Conservation (phyloP, 2,113 vertebrate species). For the Aldabrachelys gigantea region DNA sequence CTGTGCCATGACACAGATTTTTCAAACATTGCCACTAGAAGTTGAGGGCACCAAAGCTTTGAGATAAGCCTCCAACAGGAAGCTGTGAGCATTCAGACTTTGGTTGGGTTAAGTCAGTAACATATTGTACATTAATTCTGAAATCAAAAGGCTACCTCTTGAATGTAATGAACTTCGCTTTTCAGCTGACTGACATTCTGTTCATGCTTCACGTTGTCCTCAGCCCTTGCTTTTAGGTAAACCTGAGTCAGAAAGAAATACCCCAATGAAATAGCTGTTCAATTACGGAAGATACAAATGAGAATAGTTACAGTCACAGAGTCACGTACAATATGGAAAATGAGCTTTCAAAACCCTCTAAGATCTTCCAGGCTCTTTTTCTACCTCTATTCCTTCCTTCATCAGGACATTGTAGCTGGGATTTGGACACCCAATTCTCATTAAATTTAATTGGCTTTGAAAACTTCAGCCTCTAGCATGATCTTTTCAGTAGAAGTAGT, state of each 20-base stretch:
- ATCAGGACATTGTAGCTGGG: neutral
- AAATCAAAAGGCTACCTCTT: conserved; percentile 78
- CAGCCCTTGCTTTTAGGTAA: conserved; percentile 75
- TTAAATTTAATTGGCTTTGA: neutral
- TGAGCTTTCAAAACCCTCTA: accelerated
- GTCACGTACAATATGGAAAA: neutral
- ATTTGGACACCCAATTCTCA: neutral
- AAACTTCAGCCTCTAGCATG: neutral
- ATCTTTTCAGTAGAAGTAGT: neutral
- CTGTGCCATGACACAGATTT: neutral
- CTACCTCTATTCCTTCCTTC: neutral
- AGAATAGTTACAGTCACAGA: neutral
- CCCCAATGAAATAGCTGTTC: neutral
- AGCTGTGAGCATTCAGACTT: neutral
- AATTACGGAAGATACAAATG: neutral
- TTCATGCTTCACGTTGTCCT: conserved; percentile 79
- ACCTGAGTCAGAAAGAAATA: conserved; percentile 68
- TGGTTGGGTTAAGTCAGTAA: neutral
- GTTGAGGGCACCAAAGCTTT: neutral
- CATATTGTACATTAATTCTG: neutral
- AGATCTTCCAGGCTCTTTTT: neutral
- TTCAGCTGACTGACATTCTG: conserved; percentile 86
- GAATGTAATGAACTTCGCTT: conserved; percentile 88
- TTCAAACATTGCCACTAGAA: neutral
- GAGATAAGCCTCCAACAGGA: neutral